phyloP scores from a whole-genome alignment of 2,888 invertebrate species.

The Nomada hirtipes region DNA sequence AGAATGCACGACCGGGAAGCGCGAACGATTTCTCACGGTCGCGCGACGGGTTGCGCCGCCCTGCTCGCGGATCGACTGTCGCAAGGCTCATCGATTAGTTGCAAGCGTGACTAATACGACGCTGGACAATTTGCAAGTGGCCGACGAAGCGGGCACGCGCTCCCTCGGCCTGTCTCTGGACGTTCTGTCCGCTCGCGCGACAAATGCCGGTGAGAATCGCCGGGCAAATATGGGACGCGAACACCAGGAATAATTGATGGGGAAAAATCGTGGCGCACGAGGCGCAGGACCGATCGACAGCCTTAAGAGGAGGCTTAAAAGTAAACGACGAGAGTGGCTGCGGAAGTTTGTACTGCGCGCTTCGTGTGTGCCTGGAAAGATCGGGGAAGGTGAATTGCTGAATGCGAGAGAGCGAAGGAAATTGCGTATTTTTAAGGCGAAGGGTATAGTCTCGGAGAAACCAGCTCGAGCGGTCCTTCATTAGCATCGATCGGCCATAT shows the following conservation, averaged over 20 bases:
- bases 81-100: slow-evolving; percentile 41
- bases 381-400: not conserved
- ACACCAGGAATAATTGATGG: slow-evolving; percentile 9
- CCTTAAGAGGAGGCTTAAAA: not conserved
- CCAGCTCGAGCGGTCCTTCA: slow-evolving; percentile 72
- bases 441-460: slow-evolving; percentile 23
- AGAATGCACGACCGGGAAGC: slow-evolving; percentile 48
- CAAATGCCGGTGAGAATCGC: not conserved
- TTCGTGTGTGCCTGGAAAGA: not conserved
- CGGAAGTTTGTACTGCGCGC: slow-evolving; percentile 1
- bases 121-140: slow-evolving; percentile 52
- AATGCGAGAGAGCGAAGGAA: no score
- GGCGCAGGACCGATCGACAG: not conserved
- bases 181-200: not conserved
- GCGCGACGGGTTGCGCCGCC: slow-evolving; percentile 27
- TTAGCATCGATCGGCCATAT: slow-evolving; percentile 77
- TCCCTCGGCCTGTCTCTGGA: not conserved
- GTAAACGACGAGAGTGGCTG: not conserved
- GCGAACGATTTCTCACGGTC: slow-evolving; percentile 57
- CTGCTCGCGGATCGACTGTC: slow-evolving; percentile 29
- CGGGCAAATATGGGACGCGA: slow-evolving; percentile 3
- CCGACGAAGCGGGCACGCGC: slow-evolving; percentile 39
- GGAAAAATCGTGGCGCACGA: not conserved
- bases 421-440: no score
- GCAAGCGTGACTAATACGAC: slow-evolving; percentile 40